Evolutionary conservation across 1,140 invertebrate genomes (phyloP).

Genomic region (Rhysida immarginata): DNA sequence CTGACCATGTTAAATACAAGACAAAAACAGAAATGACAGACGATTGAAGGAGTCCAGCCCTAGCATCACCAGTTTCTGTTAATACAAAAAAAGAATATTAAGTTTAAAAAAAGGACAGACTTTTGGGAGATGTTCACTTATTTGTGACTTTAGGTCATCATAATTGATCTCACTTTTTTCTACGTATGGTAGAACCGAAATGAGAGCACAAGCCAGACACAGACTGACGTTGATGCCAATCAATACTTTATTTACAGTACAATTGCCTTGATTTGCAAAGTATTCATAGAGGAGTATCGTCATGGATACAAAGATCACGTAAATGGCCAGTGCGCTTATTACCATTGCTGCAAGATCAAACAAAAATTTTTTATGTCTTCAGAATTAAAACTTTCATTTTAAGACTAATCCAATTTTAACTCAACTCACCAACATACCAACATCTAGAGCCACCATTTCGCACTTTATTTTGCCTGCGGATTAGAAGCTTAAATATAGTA

Average conservation of each 20-base stretch:
- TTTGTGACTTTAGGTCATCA: no score
- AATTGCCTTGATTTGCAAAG: slow-evolving; percentile 21
- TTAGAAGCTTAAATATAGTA: no score
- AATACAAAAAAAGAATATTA: slow-evolving; percentile 7
- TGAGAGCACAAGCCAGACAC: slow-evolving; percentile 21
- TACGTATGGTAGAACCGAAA: slow-evolving; percentile 24
- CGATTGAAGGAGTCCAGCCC: slow-evolving; percentile 14
- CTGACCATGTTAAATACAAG: slow-evolving; percentile 19
- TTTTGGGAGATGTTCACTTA: no score
- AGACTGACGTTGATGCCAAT: slow-evolving; percentile 23
- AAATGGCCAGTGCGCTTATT: slow-evolving; percentile 19
- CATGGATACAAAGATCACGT: slow-evolving; percentile 15
- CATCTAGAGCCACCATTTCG: slow-evolving; percentile 32
- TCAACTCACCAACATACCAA: slow-evolving; percentile 36
- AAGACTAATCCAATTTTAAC: no score
- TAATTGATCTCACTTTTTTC: slow-evolving; percentile 30
- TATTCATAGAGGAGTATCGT: slow-evolving; percentile 20
- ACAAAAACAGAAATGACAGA: slow-evolving; percentile 17
- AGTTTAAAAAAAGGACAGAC: slow-evolving; percentile 4
- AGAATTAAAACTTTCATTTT: no score
- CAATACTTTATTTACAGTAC: slow-evolving; percentile 23
- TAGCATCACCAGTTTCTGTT: slow-evolving; percentile 10
- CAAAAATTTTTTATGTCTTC: no score
- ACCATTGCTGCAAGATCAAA: slow-evolving; percentile 18
- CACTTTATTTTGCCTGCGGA: slow-evolving; percentile 31